A percentile compares a stretch with the other conserved stretches of the same genome.
Evolutionary conservation across 2,113 vertebrate genomes (phyloP).

Genomic region (Parus major): DNA sequence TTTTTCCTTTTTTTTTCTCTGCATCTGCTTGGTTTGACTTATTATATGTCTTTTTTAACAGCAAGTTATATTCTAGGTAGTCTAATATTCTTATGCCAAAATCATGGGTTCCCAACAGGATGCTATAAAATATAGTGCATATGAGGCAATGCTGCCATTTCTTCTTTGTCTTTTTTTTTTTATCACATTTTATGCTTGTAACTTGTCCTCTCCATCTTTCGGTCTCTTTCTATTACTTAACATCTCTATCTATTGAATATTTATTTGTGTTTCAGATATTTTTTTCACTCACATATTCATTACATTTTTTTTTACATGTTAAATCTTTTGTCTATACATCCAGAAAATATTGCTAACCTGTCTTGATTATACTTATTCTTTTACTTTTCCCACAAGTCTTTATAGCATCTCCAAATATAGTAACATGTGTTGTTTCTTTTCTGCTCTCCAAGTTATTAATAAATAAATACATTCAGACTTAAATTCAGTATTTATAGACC

Average conservation of each 20-base stretch:
- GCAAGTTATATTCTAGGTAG: not conserved
- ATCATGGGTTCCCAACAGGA: not conserved
- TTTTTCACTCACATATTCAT: not conserved
- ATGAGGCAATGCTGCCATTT: not conserved
- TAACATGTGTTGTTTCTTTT: not conserved
- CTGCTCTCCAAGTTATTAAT: not conserved
- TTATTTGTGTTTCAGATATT: not conserved
- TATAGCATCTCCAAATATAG: not conserved
- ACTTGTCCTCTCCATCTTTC: not conserved
- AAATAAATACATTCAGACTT: not conserved
- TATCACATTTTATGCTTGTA: not conserved
- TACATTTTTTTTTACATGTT: not conserved
- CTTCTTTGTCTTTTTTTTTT: too few relatives aligned
- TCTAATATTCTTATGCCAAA: not conserved
- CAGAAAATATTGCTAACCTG: not conserved
- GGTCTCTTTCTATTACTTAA: not conserved
- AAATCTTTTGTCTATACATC: not conserved
- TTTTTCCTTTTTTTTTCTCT: not conserved
- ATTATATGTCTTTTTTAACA: fast-evolving
- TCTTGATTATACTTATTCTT: not conserved
- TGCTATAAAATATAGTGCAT: not conserved
- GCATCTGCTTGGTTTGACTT: not conserved
- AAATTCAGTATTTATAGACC: not conserved
- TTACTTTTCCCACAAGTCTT: not conserved
- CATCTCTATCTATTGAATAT: not conserved